A percentile compares a stretch with the other conserved stretches of the same genome.
Conservation (phyloP, 2,113 vertebrate species). For the Platichthys flesus region DNA sequence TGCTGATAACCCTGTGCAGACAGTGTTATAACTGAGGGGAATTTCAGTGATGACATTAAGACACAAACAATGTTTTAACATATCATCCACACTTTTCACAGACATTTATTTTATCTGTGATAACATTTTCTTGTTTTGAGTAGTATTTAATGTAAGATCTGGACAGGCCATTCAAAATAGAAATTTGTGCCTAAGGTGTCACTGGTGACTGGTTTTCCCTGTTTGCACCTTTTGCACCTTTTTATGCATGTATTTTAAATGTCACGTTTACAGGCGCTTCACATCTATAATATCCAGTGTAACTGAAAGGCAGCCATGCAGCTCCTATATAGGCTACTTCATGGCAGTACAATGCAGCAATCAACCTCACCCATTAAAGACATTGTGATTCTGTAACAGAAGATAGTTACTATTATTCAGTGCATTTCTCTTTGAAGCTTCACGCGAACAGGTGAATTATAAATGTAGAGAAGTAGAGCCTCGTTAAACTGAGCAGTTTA, state of each 20-base stretch:
- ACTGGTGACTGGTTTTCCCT: background rate
- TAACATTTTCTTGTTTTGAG: background rate
- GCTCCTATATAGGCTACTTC: too few relatives aligned
- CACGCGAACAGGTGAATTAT: background rate
- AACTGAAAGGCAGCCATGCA: too few relatives aligned
- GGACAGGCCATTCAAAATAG: too few relatives aligned
- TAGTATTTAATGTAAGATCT: background rate
- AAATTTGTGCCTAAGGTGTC: background rate
- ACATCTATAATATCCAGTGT: too few relatives aligned
- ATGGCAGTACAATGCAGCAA: background rate
- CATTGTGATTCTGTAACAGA: too few relatives aligned
- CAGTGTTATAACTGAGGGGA: background rate
- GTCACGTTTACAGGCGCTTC: background rate
- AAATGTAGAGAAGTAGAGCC: background rate
- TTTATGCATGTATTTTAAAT: background rate
- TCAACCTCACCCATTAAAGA: background rate
- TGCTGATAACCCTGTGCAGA: background rate
- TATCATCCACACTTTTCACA: too few relatives aligned
- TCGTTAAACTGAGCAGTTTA: background rate
- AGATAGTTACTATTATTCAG: too few relatives aligned
- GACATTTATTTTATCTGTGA: too few relatives aligned
- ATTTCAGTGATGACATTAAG: too few relatives aligned
- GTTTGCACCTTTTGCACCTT: too few relatives aligned
- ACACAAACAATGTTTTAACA: too few relatives aligned
- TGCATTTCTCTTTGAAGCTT: background rate